Evolutionary conservation across 2,113 vertebrate species (phyloP).

Genomic region (Addax nasomaculatus): DNA sequence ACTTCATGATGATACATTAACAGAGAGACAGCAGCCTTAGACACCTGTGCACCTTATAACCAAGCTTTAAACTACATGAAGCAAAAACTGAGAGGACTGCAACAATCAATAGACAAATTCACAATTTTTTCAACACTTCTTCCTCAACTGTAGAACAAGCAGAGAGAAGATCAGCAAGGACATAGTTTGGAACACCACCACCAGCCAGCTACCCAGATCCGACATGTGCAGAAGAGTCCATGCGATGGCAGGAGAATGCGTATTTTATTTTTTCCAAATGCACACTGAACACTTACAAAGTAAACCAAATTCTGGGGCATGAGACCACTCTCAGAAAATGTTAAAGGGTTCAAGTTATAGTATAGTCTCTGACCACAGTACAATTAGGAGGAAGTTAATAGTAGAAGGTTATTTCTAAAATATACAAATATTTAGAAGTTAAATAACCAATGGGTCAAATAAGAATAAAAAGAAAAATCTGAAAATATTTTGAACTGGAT

Average conservation of each 20-base stretch:
- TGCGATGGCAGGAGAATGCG: rapidly evolving
- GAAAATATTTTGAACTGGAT: not conserved
- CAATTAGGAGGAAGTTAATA: not conserved
- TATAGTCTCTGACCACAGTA: not conserved
- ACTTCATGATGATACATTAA: not conserved
- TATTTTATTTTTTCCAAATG: not conserved
- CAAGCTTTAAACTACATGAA: not conserved
- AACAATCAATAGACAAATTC: not conserved
- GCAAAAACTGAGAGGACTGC: not conserved
- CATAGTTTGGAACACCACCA: rapidly evolving
- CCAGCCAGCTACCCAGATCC: too few relatives aligned
- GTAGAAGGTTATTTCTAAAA: not conserved
- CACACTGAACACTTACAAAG: not conserved
- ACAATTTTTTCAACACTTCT: not conserved
- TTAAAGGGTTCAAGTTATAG: not conserved
- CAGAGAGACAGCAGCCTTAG: not conserved
- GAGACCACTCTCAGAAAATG: not conserved
- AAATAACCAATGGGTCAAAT: not conserved
- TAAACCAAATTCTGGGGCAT: too few relatives aligned
- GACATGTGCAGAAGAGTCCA: rapidly evolving
- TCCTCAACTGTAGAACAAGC: too few relatives aligned
- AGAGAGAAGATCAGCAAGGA: not conserved
- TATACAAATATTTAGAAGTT: not conserved
- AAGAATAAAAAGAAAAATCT: not conserved
- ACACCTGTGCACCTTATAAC: not conserved